Conservation (phyloP, 2,797 vertebrate genomes). For the Parauchenoglanis ngamensis region DNA sequence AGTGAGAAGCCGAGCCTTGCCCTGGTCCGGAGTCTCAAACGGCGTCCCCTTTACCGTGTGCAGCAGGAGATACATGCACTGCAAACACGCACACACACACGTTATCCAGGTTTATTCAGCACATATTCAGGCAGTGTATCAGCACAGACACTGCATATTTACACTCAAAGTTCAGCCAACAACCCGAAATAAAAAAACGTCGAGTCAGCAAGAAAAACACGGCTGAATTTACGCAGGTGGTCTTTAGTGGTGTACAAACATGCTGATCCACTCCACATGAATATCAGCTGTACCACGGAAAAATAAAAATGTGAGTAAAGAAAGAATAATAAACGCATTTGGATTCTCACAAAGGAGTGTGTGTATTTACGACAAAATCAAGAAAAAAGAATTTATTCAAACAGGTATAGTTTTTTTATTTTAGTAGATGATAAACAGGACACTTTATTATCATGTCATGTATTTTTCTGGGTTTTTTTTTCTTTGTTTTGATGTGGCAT, state of each 20-base stretch:
- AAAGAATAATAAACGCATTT: not conserved
- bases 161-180: not conserved
- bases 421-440: not conserved
- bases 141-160: not conserved
- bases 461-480: too few relatives aligned
- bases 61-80: conserved; percentile 97
- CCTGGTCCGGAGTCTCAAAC: conserved; percentile 95
- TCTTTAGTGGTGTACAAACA: not conserved
- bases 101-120: conserved; percentile 12
- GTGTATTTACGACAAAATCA: not conserved
- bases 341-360: not conserved
- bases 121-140: not conserved
- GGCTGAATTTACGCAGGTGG: not conserved
- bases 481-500: not conserved
- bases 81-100: conserved; percentile 30
- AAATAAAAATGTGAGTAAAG: not conserved
- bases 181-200: not conserved
- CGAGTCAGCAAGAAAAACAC: not conserved
- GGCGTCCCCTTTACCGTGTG: conserved; percentile 97
- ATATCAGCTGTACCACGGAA: not conserved
- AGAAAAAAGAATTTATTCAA: not conserved
- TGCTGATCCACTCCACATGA: not conserved
- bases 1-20: conserved; percentile 91
- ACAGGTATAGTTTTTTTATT: not conserved
- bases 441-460: not conserved